Conservation (phyloP, 2,797 vertebrate species). For the Eulemur albifrons region DNA sequence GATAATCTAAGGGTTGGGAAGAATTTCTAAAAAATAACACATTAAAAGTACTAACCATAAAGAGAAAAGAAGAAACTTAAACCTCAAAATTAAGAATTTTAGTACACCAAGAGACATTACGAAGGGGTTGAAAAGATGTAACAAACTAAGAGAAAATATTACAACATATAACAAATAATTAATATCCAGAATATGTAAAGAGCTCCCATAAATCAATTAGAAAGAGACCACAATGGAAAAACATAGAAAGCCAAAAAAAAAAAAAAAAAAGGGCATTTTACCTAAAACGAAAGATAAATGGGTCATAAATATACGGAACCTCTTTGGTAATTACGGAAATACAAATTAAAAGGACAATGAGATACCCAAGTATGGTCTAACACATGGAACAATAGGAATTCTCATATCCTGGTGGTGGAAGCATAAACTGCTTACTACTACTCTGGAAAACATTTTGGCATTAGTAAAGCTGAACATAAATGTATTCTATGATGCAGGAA, state of each 20-base stretch:
- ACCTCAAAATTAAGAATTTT: background rate
- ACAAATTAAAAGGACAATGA: background rate
- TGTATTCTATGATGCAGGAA: background rate
- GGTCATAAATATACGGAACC: background rate
- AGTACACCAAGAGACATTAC: background rate
- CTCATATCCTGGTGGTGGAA: background rate
- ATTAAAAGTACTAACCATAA: background rate
- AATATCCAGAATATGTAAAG: background rate
- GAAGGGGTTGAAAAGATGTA: background rate
- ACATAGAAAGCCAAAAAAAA: background rate
- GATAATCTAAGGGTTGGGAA: background rate
- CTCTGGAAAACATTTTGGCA: background rate
- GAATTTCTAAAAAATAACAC: background rate
- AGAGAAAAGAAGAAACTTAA: background rate
- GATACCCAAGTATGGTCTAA: background rate
- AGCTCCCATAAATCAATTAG: constrained; percentile 2
- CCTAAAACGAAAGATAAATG: constrained; percentile 22
- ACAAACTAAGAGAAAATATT: background rate
- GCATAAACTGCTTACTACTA: background rate
- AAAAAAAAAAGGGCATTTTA: background rate
- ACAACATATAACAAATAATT: constrained; percentile 8
- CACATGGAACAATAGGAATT: background rate
- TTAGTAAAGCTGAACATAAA: background rate
- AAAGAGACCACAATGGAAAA: background rate
- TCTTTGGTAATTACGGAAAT: background rate